phyloP scores from a whole-genome alignment of 2,113 vertebrate genomes.

The Nicator chloris region DNA sequence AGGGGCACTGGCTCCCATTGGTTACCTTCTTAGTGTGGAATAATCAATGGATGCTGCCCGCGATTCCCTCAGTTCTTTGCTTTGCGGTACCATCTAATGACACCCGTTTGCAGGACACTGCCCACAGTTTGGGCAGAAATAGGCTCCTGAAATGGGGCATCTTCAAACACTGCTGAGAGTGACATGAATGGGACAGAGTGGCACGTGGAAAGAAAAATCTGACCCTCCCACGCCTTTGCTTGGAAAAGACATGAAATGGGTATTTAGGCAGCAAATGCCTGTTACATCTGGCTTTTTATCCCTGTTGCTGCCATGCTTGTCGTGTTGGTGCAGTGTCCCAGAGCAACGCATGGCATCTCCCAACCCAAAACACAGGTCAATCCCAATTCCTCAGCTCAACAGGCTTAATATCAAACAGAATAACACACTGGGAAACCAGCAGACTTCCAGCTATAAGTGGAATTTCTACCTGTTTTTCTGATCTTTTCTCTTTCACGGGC shows the following conservation, averaged over 20 bases:
- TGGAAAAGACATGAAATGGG: not conserved
- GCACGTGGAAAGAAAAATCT: not conserved
- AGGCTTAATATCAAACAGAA: not conserved
- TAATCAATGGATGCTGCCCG: not conserved
- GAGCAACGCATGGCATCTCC: not conserved
- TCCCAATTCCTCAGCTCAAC: not conserved
- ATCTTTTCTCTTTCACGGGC: not conserved
- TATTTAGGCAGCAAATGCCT: not conserved
- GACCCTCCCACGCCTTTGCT: not conserved
- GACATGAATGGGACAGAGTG: rapidly evolving
- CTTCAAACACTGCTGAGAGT: not conserved
- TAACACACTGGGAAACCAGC: not conserved
- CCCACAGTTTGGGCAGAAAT: not conserved
- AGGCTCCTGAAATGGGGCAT: not conserved
- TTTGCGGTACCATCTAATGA: not conserved
- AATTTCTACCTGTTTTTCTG: not conserved
- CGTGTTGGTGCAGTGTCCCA: rapidly evolving
- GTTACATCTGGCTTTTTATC: not conserved
- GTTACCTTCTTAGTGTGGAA: not conserved
- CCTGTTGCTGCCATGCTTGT: not conserved
- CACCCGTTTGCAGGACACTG: not conserved
- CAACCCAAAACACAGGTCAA: not conserved
- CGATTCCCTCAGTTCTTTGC: not conserved
- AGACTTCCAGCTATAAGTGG: not conserved
- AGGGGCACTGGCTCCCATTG: not conserved